Percentiles rank a stretch among this genome's conserved stretches.
phyloP scores from a whole-genome alignment of 2,888 invertebrate species.

The Meganola albula region DNA sequence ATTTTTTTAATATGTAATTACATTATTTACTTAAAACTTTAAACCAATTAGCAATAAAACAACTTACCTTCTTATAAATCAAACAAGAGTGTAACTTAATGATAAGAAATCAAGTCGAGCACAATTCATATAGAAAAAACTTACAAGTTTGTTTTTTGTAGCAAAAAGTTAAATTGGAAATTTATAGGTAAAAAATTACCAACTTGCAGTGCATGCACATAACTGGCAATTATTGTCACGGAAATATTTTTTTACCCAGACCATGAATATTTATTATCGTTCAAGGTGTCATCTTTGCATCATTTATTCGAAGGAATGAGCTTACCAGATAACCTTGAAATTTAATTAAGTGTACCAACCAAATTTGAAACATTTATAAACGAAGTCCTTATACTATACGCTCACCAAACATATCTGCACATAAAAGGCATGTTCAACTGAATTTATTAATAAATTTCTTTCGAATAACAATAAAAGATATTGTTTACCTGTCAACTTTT shows the following conservation, averaged over 20 bases:
- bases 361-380: conserved; percentile 10
- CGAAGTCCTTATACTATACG: conserved; percentile 3
- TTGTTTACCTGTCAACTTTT: conserved; percentile 74
- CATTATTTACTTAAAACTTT: no score
- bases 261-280: conserved; percentile 43
- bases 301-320: conserved; percentile 39
- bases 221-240: conserved; percentile 13
- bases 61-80: neutral
- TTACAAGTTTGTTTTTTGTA: no score
- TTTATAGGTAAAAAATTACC: no score
- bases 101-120: no score
- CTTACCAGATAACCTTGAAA: conserved; percentile 67
- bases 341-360: no score
- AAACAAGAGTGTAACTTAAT: neutral
- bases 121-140: no score
- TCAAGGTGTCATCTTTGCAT: conserved; percentile 54
- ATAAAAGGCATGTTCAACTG: conserved; percentile 6
- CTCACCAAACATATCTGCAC: conserved; percentile 1
- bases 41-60: neutral
- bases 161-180: no score
- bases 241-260: conserved; percentile 30
- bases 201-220: conserved; percentile 14
- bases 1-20: no score
- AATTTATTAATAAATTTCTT: conserved; percentile 13
- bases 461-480: conserved; percentile 35